phyloP scores from a whole-genome alignment of 2,113 vertebrate species.

The Ophthalmotilapia sp. region DNA sequence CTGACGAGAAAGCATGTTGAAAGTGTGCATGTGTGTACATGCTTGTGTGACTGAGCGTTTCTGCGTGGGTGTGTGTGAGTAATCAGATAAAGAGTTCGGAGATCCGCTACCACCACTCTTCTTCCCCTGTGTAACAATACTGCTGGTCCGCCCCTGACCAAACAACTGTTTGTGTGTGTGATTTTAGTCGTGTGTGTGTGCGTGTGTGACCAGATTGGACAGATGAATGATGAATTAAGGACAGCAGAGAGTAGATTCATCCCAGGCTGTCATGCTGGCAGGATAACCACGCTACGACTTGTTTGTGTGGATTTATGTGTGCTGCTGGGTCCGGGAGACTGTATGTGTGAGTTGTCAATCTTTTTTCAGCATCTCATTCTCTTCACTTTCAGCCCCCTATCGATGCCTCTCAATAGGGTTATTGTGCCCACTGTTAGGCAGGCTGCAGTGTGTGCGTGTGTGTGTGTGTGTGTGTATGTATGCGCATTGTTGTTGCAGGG shows the following conservation, averaged over 20 bases:
- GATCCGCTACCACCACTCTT: conserved; percentile 24
- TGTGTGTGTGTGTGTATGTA: not conserved
- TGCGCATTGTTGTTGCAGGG: conserved; percentile 57
- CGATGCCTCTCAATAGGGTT: conserved; percentile 51
- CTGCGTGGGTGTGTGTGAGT: conserved; percentile 22
- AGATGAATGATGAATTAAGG: conserved; percentile 42
- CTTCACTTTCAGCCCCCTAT: conserved; percentile 34
- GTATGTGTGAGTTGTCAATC: conserved; percentile 17
- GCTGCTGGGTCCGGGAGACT: not conserved
- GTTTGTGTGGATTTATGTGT: conserved; percentile 4
- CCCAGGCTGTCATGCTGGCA: conserved; percentile 25
- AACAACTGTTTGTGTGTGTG: conserved; percentile 9
- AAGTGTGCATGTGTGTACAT: conserved; percentile 7
- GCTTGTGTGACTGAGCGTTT: not conserved
- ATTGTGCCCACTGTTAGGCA: conserved; percentile 52
- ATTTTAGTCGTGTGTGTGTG: not conserved
- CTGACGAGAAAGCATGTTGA: conserved; percentile 13
- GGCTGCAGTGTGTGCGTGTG: conserved; percentile 2
- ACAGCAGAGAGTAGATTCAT: conserved; percentile 9
- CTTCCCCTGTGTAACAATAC: conserved; percentile 46
- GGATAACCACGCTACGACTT: conserved; percentile 3
- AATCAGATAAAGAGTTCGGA: conserved; percentile 47
- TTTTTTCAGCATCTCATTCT: conserved; percentile 11
- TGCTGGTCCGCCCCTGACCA: conserved; percentile 26
- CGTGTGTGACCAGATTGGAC: conserved; percentile 6